phyloP scores from a whole-genome alignment of 2,888 invertebrate species.

The Drosophila demipolita region DNA sequence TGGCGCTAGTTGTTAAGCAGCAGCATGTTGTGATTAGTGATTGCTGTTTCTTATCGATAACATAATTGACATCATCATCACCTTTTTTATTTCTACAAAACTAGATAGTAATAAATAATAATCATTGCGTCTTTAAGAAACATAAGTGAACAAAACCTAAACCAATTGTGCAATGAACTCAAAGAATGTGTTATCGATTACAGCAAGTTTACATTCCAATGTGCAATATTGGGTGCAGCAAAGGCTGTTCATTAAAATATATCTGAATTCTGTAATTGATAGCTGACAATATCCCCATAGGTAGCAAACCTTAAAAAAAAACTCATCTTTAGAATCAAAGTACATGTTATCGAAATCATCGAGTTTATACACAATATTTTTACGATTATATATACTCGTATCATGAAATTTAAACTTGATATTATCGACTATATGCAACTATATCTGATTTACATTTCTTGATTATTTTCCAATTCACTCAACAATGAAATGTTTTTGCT shows the following conservation, averaged over 20 bases:
- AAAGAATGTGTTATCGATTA: not conserved
- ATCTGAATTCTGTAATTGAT: not conserved
- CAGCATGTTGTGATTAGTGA: slow-evolving; percentile 5
- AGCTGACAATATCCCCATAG: not conserved
- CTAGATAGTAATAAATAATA: not conserved
- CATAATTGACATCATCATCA: not conserved
- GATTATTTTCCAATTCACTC: not conserved
- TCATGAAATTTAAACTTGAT: not conserved
- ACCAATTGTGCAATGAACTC: not conserved
- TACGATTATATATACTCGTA: not conserved
- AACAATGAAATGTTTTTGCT: not conserved
- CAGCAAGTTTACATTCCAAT: not conserved
- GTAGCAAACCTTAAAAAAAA: not conserved
- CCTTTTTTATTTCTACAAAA: not conserved
- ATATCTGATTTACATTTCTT: not conserved
- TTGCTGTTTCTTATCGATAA: slow-evolving; percentile 13
- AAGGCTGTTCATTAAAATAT: not conserved
- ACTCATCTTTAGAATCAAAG: not conserved
- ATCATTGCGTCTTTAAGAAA: not conserved
- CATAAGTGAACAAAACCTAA: not conserved
- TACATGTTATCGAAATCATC: not conserved
- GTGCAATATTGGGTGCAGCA: not conserved
- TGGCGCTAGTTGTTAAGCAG: slow-evolving; percentile 17
- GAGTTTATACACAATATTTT: not conserved
- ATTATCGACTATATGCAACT: not conserved